Evolutionary conservation across 1,140 invertebrate species (phyloP).

Genomic region (Zaprionus kolodkinae): DNA sequence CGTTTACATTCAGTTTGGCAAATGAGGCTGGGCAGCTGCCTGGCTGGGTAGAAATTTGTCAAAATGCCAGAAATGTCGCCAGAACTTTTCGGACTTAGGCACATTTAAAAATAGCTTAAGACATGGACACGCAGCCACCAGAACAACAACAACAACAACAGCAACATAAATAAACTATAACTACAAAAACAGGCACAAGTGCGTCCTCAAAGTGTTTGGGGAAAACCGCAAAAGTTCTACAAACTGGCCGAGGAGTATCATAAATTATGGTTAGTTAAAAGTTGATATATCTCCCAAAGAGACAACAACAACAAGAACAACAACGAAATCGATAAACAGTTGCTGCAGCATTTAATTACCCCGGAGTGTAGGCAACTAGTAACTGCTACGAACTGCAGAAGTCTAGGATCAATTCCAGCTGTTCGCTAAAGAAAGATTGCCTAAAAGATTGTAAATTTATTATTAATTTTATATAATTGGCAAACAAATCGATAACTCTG

Average conservation of each 20-base stretch:
- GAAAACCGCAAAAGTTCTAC: constrained; percentile 52
- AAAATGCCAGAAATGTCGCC: constrained; percentile 33
- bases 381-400: too few species aligned
- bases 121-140: constrained; percentile 49
- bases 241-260: constrained; percentile 51
- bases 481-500: background rate
- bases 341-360: constrained; percentile 57
- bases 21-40: background rate
- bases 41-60: constrained; percentile 52
- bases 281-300: constrained; percentile 46
- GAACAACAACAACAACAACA: constrained; percentile 7
- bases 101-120: constrained; percentile 82
- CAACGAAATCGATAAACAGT: constrained; percentile 39
- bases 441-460: too few species aligned
- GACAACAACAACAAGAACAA: constrained; percentile 46
- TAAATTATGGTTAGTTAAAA: constrained; percentile 80
- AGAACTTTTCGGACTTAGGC: constrained; percentile 57
- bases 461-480: background rate
- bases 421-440: too few species aligned
- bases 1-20: constrained; percentile 47
- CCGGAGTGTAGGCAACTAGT: background rate
- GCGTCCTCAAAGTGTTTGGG: constrained; percentile 36
- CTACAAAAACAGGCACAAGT: constrained; percentile 9
- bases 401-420: too few species aligned
- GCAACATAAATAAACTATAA: constrained; percentile 9